These are phyloP conservation scores for Monodelphis domestica DNA, from an alignment of 2,797 vertebrate genomes.

Conservation along the genomic window DNA sequence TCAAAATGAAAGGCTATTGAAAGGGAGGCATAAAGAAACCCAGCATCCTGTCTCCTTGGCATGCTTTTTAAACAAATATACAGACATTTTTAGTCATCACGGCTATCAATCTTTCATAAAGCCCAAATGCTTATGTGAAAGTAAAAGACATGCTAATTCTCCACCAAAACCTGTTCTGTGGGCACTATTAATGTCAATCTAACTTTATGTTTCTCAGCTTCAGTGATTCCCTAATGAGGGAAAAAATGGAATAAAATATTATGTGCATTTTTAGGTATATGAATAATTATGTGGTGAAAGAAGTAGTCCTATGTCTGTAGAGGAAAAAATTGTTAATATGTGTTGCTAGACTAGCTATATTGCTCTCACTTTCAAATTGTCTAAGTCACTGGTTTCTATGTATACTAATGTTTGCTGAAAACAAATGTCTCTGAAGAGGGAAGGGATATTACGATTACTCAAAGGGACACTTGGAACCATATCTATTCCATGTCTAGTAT, in stretches of 20 bases:
- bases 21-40: constrained; percentile 1
- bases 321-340: constrained; percentile 27
- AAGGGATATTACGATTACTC: background rate
- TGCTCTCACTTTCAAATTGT: background rate
- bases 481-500: constrained; percentile 5
- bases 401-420: constrained; percentile 41
- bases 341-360: constrained; percentile 16
- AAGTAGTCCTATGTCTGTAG: constrained; percentile 6
- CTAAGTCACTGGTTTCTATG: constrained; percentile 21
- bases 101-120: constrained; percentile 15
- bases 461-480: background rate
- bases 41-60: background rate
- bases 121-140: constrained; percentile 39
- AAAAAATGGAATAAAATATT: constrained; percentile 30
- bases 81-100: constrained; percentile 7
- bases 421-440: background rate
- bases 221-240: constrained; percentile 51
- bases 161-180: constrained; percentile 16
- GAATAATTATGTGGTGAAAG: constrained; percentile 27
- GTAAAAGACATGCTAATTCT: constrained; percentile 47
- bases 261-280: constrained; percentile 15
- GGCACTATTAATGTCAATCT: constrained; percentile 32
- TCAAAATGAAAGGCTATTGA: constrained; percentile 18
- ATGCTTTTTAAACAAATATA: constrained; percentile 20
- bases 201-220: constrained; percentile 57